phyloP scores from a whole-genome alignment of 2,797 vertebrate species.

The Gastrophryne carolinensis region DNA sequence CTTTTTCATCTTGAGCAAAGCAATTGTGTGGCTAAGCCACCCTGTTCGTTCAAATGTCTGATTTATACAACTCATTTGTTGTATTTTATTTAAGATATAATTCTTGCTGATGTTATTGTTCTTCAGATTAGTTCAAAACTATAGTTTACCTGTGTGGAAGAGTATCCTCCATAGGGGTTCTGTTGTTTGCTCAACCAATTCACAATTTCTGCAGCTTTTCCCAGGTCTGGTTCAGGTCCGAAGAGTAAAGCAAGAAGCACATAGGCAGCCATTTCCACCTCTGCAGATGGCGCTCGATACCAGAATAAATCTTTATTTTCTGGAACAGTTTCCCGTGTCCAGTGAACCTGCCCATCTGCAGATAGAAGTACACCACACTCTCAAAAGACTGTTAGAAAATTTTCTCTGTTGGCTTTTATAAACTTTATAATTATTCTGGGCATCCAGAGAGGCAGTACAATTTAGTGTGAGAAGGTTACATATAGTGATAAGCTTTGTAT shows the following conservation, averaged over 20 bases:
- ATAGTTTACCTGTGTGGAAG: slow-evolving; percentile 81
- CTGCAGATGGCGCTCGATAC: slow-evolving; percentile 61
- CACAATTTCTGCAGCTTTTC: slow-evolving; percentile 67
- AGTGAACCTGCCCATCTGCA: slow-evolving; percentile 38
- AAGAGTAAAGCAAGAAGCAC: slow-evolving; percentile 77
- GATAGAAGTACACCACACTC: not conserved
- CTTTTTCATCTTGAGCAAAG: too few species aligned
- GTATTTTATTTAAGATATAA: too few species aligned
- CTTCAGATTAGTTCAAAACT: not conserved
- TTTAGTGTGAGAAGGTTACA: too few species aligned
- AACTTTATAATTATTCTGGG: too few species aligned
- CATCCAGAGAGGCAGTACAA: too few species aligned
- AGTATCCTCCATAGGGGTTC: slow-evolving; percentile 81
- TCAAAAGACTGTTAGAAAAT: not conserved
- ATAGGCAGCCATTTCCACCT: slow-evolving; percentile 82
- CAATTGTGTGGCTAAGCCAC: too few species aligned
- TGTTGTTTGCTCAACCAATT: slow-evolving; percentile 77
- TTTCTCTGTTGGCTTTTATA: too few species aligned
- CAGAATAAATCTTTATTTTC: not conserved
- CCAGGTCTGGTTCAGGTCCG: slow-evolving; percentile 61
- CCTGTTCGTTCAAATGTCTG: too few species aligned
- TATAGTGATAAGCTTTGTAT: too few species aligned
- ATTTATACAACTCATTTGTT: too few species aligned
- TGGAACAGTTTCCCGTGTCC: not conserved
- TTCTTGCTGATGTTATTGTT: too few species aligned